Percentiles rank a stretch among this genome's conserved stretches.
Evolutionary conservation across 2,888 invertebrate genomes (phyloP).

Genomic region (Phania funesta): DNA sequence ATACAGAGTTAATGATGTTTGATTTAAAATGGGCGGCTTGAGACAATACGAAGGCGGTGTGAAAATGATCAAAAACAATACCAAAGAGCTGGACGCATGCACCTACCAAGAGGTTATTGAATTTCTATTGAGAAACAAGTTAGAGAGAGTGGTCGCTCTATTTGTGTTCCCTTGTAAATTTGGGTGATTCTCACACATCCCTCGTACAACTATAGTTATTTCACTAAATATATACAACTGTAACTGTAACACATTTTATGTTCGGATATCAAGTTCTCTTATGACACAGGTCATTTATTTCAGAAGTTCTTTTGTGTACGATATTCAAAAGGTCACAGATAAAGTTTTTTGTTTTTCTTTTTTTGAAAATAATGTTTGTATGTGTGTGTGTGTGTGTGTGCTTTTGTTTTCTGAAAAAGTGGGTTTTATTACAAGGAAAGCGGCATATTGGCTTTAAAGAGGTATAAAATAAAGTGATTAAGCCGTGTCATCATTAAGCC

Average conservation of each 20-base stretch:
- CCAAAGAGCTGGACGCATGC: too few relatives aligned
- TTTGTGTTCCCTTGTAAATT: too few relatives aligned
- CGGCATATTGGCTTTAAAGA: neutral
- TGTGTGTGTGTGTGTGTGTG: neutral
- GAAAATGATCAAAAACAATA: neutral
- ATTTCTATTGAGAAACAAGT: too few relatives aligned
- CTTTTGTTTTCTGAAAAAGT: neutral
- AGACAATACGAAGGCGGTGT: too few relatives aligned
- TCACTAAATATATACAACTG: slow-evolving; percentile 6
- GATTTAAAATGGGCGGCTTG: too few relatives aligned
- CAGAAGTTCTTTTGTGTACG: slow-evolving; percentile 2
- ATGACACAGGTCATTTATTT: slow-evolving; percentile 14
- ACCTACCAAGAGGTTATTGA: too few relatives aligned
- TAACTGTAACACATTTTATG: slow-evolving; percentile 38
- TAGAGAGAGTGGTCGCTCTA: too few relatives aligned
- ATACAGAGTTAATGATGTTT: too few relatives aligned
- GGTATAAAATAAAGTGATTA: slow-evolving; percentile 35
- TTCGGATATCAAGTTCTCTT: slow-evolving; percentile 11
- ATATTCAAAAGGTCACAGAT: slow-evolving; percentile 13
- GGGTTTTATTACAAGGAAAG: neutral
- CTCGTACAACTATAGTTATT: neutral
- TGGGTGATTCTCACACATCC: neutral
- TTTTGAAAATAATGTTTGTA: neutral
- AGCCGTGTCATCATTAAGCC: slow-evolving; percentile 60
- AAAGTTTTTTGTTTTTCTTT: neutral